These are phyloP conservation scores for Sylvia borin DNA, from an alignment of 2,797 vertebrate species.

Conservation along the genomic window DNA sequence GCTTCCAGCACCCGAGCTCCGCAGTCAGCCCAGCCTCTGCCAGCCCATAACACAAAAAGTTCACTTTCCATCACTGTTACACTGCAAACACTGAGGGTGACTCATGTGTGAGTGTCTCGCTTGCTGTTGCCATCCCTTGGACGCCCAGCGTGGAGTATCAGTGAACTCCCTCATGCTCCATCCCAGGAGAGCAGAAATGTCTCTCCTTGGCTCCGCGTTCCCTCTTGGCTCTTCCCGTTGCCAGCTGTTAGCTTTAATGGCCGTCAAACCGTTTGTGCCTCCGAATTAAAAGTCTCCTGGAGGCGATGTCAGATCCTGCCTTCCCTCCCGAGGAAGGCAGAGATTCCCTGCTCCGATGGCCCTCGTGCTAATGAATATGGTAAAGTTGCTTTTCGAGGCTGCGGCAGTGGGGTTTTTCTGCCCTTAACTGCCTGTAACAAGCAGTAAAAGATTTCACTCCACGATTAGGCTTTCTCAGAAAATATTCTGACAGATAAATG, in stretches of 20 bases:
- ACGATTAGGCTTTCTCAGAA: not conserved
- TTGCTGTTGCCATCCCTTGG: not conserved
- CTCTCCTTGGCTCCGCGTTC: slow-evolving; percentile 48
- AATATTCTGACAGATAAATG: not conserved
- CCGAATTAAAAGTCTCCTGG: slow-evolving; percentile 63
- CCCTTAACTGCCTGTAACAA: not conserved
- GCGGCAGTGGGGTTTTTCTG: not conserved
- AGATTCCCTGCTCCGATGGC: not conserved
- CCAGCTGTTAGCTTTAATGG: slow-evolving; percentile 66
- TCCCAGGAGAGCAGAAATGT: slow-evolving; percentile 42
- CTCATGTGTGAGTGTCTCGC: slow-evolving; percentile 10
- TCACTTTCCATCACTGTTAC: slow-evolving; percentile 50
- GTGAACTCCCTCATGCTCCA: slow-evolving; percentile 27
- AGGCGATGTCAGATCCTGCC: slow-evolving; percentile 55
- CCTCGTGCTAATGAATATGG: not conserved
- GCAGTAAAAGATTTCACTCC: not conserved
- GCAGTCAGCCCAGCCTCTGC: not conserved
- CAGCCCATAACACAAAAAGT: not conserved
- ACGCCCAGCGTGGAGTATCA: slow-evolving; percentile 22
- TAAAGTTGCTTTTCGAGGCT: slow-evolving; percentile 7
- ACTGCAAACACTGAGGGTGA: not conserved
- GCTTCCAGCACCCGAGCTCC: not conserved
- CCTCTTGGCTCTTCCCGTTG: slow-evolving; percentile 60
- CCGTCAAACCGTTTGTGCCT: slow-evolving; percentile 63
- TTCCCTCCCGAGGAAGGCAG: slow-evolving; percentile 48